phyloP scores from a whole-genome alignment of 2,888 invertebrate species.

The Strigamia maritima region DNA sequence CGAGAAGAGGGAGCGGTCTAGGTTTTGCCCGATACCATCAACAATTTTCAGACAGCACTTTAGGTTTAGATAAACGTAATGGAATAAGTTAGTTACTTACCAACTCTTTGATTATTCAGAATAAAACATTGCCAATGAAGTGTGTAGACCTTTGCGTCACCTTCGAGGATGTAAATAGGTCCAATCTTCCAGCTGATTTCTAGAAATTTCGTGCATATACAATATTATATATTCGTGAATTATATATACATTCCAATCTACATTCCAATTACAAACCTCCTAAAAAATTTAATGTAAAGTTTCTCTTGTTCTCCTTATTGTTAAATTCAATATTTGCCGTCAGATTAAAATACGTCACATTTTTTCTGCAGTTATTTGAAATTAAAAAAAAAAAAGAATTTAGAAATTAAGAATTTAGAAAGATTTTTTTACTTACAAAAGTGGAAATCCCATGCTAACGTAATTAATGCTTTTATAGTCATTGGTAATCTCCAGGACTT shows the following conservation, averaged over 20 bases:
- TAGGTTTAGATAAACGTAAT: constrained; percentile 3
- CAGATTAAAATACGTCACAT: neutral
- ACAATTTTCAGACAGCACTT: neutral
- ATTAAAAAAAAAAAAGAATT: no score
- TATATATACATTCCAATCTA: neutral
- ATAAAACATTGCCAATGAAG: neutral
- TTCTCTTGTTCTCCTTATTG: neutral
- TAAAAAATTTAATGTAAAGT: neutral
- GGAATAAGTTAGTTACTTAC: constrained; percentile 20
- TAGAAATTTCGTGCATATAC: no score
- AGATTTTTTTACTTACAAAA: neutral
- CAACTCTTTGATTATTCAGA: neutral
- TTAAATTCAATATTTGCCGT: neutral
- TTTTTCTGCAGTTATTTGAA: neutral
- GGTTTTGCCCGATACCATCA: neutral
- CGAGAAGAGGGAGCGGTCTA: neutral
- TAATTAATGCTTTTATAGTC: neutral
- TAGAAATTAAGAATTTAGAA: neutral
- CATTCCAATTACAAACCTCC: neutral
- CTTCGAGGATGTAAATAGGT: neutral
- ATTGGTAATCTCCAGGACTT: neutral
- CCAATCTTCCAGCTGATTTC: neutral
- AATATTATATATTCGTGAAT: neutral
- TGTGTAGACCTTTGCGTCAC: neutral
- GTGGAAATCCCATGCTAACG: constrained; percentile 3